These are phyloP conservation scores for Acridotheres tristis DNA, from an alignment of 2,797 vertebrate genomes.

Conservation along the genomic window DNA sequence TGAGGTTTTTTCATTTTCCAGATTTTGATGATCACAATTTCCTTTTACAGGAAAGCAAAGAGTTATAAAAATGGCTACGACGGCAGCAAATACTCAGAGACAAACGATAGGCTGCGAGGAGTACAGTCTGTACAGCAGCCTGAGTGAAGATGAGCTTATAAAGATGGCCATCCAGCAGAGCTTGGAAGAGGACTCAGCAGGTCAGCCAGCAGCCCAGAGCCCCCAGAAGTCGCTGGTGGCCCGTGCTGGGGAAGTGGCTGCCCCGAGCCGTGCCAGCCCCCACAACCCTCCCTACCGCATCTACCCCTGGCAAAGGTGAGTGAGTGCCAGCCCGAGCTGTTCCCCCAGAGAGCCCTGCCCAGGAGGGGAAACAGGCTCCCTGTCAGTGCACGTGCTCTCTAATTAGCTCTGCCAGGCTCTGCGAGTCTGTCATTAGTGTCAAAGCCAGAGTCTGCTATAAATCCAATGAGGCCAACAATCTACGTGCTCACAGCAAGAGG, in stretches of 20 bases:
- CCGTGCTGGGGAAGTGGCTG: background rate
- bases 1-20: background rate
- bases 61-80: conserved; percentile 65
- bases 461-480: conserved; percentile 15
- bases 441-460: background rate
- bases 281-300: conserved; percentile 63
- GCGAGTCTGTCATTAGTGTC: conserved; percentile 11
- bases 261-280: background rate
- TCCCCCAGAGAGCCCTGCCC: background rate
- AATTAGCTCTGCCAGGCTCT: conserved; percentile 8
- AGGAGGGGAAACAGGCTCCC: background rate
- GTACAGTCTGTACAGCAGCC: conserved; percentile 86
- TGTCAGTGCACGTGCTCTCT: background rate
- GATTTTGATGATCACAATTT: background rate
- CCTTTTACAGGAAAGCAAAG: background rate
- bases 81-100: conserved; percentile 48
- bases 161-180: conserved; percentile 92
- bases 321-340: background rate
- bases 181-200: conserved; percentile 67
- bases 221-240: conserved; percentile 50
- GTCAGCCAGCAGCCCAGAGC: conserved; percentile 37
- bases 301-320: conserved; percentile 79
- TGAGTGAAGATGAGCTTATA: conserved; percentile 89
- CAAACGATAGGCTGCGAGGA: conserved; percentile 80
- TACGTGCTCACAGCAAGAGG: accelerated